Evolutionary conservation across 2,797 vertebrate genomes (phyloP), one percentile per base, ranked within the genome.

Genomic region (Sebastes steindachneri): DNA sequence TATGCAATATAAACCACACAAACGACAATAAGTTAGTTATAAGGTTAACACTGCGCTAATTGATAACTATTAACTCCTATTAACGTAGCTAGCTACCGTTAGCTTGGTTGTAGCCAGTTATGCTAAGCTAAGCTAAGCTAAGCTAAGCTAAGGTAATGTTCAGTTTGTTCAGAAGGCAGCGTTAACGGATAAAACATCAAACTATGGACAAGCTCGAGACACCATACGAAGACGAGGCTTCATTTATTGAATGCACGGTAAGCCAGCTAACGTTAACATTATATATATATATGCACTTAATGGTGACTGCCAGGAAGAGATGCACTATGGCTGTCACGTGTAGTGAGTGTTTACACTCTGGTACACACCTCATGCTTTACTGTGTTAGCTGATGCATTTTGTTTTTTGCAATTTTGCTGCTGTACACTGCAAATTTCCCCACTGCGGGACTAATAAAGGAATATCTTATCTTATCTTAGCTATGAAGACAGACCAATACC

Each of bases 241-340:
- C 83, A 0, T 95, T 94, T 58, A 92, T 96, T 58, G 86, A 94
- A 17, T 96, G 95, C 89, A 74, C 23, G 90, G 95, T 96, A 89
- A 94, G 86, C 1, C 9, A 5, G 6, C 1, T 11, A 19, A 19
- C 5, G 0, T 71, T 57, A 17, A 1, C 12, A 8, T 5, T 19
- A 5, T 17, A 35, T 35, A 19, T 6, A 12, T 37, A 19, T 6
- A 12, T 9, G 11, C 11, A 0, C 1, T n/a, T 12, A 1, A 3
- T 0, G 8, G 2, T 2, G 48, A 0, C 14, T 41, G 9, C 1
- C 15, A 51, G 14, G 9, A 3, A 26, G 60, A 10, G 31, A 45
- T 0, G 1, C 11, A 28, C 17, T 28, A 2, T 68, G 15, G 7
- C n/a, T 29, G 3, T 28, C 2, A n/a, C 12, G 10, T 8, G 3